Evolutionary conservation across 2,888 invertebrate genomes (phyloP).

Genomic region (Erebia ligea): DNA sequence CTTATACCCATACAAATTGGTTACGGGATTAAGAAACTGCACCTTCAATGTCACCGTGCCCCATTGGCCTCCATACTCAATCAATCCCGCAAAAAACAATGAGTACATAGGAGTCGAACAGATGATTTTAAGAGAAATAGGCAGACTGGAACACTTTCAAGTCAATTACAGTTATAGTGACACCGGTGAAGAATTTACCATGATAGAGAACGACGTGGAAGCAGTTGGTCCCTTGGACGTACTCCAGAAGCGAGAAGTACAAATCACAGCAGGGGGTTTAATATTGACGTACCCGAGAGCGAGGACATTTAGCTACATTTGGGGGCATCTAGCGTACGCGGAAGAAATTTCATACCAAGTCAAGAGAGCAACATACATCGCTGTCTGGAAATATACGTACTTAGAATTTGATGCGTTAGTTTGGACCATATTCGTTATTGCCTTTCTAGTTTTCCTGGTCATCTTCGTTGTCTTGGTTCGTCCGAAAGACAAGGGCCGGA

Average conservation of each 20-base stretch:
- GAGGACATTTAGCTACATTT: constrained; percentile 49
- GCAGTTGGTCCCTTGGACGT: constrained; percentile 49
- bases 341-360: constrained; percentile 57
- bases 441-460: constrained; percentile 46
- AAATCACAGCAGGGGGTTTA: constrained; percentile 48
- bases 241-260: constrained; percentile 45
- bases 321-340: constrained; percentile 49
- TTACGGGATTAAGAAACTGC: constrained; percentile 56
- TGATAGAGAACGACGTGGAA: constrained; percentile 40
- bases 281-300: constrained; percentile 46
- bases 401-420: constrained; percentile 50
- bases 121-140: constrained; percentile 50
- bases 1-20: constrained; percentile 52
- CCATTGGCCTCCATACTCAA: constrained; percentile 57
- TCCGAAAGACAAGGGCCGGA: constrained; percentile 45
- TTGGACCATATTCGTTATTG: constrained; percentile 50
- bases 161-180: constrained; percentile 49
- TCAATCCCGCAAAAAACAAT: constrained; percentile 43
- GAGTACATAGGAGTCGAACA: constrained; percentile 45
- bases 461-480: constrained; percentile 44
- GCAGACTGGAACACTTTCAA: constrained; percentile 52
- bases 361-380: constrained; percentile 46
- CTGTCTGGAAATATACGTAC: constrained; percentile 53
- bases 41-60: constrained; percentile 51
- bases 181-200: constrained; percentile 42